phyloP scores from a whole-genome alignment of 1,140 invertebrate genomes.

The Linepithema humile region DNA sequence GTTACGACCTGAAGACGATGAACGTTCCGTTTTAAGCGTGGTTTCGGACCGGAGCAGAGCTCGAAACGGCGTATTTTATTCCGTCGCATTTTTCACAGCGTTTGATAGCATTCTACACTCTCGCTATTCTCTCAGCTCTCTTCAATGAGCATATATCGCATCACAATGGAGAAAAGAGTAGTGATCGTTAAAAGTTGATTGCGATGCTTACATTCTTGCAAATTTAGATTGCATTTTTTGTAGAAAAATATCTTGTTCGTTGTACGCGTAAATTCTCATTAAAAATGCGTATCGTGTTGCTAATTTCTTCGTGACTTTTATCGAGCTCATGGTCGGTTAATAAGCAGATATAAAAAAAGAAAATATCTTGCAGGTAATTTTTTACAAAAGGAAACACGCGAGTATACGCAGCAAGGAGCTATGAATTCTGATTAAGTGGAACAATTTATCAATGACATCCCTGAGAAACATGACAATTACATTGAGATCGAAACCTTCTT shows the following conservation, averaged over 20 bases:
- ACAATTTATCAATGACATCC: not conserved
- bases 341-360: not conserved
- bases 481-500: not conserved
- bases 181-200: not conserved
- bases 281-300: not conserved
- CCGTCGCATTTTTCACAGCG: not conserved
- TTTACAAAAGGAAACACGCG: not conserved
- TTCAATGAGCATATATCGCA: not conserved
- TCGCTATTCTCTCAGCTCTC: not conserved
- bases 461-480: not conserved
- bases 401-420: not conserved
- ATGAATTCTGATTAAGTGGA: not conserved
- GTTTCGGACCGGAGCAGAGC: not conserved
- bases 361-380: not conserved
- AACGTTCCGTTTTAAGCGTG: not conserved
- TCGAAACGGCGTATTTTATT: not conserved
- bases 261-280: not conserved
- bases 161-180: not conserved
- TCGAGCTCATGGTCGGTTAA: not conserved
- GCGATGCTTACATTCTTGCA: not conserved
- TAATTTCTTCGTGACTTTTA: not conserved
- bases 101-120: not conserved
- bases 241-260: not conserved
- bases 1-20: slow-evolving; percentile 18
- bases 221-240: slow-evolving; percentile 5